Evolutionary conservation across 2,888 invertebrate genomes (phyloP), one percentile per base, ranked within the genome.

Genomic region (Nomada ferruginata): DNA sequence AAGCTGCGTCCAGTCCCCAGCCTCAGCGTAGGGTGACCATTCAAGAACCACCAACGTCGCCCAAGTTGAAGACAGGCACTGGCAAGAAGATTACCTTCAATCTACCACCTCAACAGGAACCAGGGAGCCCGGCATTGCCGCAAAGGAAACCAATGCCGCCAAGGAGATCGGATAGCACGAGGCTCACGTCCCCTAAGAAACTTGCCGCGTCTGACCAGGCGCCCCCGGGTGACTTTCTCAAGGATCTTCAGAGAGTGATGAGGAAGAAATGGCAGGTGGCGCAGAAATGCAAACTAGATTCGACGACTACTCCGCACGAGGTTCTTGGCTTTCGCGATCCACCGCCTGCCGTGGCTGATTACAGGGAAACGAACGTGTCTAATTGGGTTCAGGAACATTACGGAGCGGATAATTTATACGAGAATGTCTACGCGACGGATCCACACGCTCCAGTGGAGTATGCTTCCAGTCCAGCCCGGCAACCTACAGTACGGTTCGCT

Each of bases 221-320:
- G 90, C 97, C 97, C 2, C 97, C 97, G 0, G 96, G 96, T 42
- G 97, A 97, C 78, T 98, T 98, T 91, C 94, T 98, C 61, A 97
- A 97, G 92, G 98, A 98, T 93, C 94, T 98, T 65, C 98, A 98
- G 91, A 95, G 98, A 70, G 98, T 98, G 0, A 98, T 98, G 97
- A 95, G 97, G 86, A 98, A 98, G 91, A 98, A 98, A 91, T 97
- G 97, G 97, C 97, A 98, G 91, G 98, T 98, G 0, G 98, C 98
- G 3, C 98, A 98, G 91, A 98, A 98, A 92, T 98, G 98, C 91
- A 97, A 98, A 93, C 94, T 97, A 36, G 98, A 98, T 92, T 96
- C 96, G 18, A 96, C 97, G n/a, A 97, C 97, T 1, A 97, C 97
- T 55, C 98, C 98, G 0, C 98, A 98, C 91, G 98, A 98, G 92